A percentile compares a stretch with the other conserved stretches of the same genome.
These are phyloP conservation scores for Tridacna gigas DNA, from an alignment of 2,888 invertebrate species.

Conservation along the genomic window DNA sequence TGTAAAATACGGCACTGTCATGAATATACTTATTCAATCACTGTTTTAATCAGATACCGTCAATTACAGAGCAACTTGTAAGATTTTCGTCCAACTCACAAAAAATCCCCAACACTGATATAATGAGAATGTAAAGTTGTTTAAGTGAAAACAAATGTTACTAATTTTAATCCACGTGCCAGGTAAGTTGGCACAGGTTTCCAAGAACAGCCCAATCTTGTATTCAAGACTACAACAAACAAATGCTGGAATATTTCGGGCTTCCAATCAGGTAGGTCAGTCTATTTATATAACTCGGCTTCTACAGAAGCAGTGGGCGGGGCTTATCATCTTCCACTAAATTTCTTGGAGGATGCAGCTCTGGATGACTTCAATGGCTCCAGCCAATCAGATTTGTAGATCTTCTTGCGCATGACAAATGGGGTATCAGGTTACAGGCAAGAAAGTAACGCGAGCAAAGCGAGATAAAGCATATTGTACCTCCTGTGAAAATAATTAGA, in stretches of 20 bases:
- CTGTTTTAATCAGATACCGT: too few species aligned
- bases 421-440: constrained; percentile 45
- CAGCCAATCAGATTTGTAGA: constrained; percentile 50
- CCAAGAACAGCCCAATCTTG: not conserved
- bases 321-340: constrained; percentile 20
- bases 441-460: constrained; percentile 30
- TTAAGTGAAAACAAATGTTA: constrained; percentile 35
- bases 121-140: not conserved
- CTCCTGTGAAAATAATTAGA: constrained; percentile 50
- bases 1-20: too few species aligned
- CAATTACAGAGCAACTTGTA: too few species aligned
- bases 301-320: constrained; percentile 40
- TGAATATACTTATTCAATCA: too few species aligned
- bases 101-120: not conserved
- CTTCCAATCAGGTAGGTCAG: not conserved
- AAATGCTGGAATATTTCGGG: constrained; percentile 10
- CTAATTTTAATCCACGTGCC: constrained; percentile 63
- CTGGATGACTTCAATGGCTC: constrained; percentile 13
- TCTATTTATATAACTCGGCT: constrained; percentile 45
- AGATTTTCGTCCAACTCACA: not conserved
- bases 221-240: not conserved
- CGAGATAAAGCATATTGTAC: constrained; percentile 47
- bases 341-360: constrained; percentile 23
- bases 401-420: constrained; percentile 54
- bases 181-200: constrained; percentile 4